Conservation (phyloP, 2,888 invertebrate species). For the Rosalia funebris region DNA sequence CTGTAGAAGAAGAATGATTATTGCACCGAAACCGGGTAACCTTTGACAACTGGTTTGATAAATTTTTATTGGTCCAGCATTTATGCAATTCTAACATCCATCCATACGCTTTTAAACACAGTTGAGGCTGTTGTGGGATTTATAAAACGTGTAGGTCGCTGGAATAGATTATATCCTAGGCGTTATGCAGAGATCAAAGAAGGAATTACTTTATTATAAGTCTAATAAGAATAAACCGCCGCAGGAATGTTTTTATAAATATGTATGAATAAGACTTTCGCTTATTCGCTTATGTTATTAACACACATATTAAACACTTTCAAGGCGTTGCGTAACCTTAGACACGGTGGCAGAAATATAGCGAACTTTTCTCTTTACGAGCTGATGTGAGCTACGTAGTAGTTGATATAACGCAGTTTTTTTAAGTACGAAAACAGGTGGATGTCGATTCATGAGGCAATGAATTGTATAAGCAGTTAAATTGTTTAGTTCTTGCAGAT, state of each 20-base stretch:
- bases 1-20: too few species aligned
- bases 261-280: slow-evolving; percentile 23
- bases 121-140: too few species aligned
- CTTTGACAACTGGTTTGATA: too few species aligned
- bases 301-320: slow-evolving; percentile 23
- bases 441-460: not conserved
- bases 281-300: slow-evolving; percentile 10
- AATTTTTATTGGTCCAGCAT: too few species aligned
- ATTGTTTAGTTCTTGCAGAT: too few species aligned
- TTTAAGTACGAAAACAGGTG: not conserved
- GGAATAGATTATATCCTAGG: too few species aligned
- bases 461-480: not conserved
- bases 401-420: not conserved
- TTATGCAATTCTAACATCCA: too few species aligned
- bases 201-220: not conserved
- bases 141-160: too few species aligned
- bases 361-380: slow-evolving; percentile 3
- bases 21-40: too few species aligned
- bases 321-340: slow-evolving; percentile 14
- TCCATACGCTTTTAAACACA: too few species aligned
- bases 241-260: slow-evolving; percentile 21
- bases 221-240: not conserved
- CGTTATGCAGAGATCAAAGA: too few species aligned
- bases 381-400: not conserved
- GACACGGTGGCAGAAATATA: slow-evolving; percentile 10